Percentiles rank a stretch among this genome's conserved stretches.
Evolutionary conservation across 2,113 vertebrate genomes (phyloP).

Genomic region (Chauna torquata): DNA sequence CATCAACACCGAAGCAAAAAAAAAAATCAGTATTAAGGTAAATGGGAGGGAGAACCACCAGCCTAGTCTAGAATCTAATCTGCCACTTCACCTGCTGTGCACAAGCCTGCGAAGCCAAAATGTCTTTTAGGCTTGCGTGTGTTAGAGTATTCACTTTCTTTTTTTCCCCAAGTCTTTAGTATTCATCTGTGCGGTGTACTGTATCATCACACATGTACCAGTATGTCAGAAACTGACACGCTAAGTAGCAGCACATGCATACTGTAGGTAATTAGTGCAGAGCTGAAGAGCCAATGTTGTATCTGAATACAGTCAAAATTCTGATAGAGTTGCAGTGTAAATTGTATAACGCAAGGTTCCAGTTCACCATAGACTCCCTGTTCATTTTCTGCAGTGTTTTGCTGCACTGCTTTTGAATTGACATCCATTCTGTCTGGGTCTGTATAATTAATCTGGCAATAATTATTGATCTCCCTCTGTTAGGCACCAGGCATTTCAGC

Average conservation of each 20-base stretch:
- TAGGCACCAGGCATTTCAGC: not conserved
- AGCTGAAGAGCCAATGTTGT: not conserved
- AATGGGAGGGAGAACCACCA: not conserved
- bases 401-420: not conserved
- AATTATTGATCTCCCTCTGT: not conserved
- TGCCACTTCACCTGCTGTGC: not conserved
- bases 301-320: not conserved
- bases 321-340: not conserved
- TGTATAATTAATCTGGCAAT: not conserved
- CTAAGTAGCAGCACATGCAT: not conserved
- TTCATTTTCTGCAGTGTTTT: not conserved
- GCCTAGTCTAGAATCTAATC: not conserved
- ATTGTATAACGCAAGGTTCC: not conserved
- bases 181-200: not conserved
- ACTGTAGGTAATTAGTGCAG: not conserved
- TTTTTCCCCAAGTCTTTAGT: not conserved
- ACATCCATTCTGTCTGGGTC: not conserved
- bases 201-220: not conserved
- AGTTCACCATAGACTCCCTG: not conserved
- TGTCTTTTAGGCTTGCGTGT: not conserved
- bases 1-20: not conserved
- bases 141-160: not conserved
- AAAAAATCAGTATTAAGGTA: not conserved
- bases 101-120: not conserved
- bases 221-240: not conserved